Evolutionary conservation across 1,140 invertebrate genomes (phyloP), one percentile per base, ranked within the genome.

Genomic region (Sarcophaga peregrina): DNA sequence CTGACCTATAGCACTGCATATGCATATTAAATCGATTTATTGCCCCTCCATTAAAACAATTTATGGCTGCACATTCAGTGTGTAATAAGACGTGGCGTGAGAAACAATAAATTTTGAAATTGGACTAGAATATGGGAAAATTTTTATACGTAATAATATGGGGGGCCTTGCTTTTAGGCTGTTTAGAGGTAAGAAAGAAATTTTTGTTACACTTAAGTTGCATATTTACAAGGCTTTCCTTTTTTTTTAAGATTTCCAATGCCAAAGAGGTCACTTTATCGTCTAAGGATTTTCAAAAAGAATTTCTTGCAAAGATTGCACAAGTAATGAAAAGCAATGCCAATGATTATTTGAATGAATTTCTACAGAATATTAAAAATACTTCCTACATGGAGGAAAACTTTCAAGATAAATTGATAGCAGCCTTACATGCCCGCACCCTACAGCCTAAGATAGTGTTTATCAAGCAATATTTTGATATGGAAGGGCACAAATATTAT

Each of bases 381-480:
- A 48, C 37, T 25, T 7, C 80, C 37, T 75, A 20, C 25, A 54
- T 62, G 45, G 20, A 82, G 17, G 72, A 82, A 17, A 37, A 20
- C 0, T 78, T 75, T 62, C 10, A 68, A 8, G 2, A 37, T 0
- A 46, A 47, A 45, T 52, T 83, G 78, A 8, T 68, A 13, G 7
- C 52, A 11, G 87, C 83, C 2, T 72, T 83, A 0, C 68, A 83
- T 0, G 58, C 83, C 1, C n/a, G 13, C 0, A 84, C 84, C 54
- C 48, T 89, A 0, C 84, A 84, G 45, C 4, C 78, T 6, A 89
- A 89, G 84, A 85, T 87, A 76, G 76, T 87, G 46, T 84, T 89
- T 0, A 85, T 89, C 54, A 89, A 87, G 73, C 88, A 89, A 48
- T 80, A 87, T 45, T 72, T 89, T 6, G 88, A 89, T 45, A 82